A percentile compares a stretch with the other conserved stretches of the same genome.
Conservation (phyloP, 2,797 vertebrate genomes). For the Corythornis leucogaster region DNA sequence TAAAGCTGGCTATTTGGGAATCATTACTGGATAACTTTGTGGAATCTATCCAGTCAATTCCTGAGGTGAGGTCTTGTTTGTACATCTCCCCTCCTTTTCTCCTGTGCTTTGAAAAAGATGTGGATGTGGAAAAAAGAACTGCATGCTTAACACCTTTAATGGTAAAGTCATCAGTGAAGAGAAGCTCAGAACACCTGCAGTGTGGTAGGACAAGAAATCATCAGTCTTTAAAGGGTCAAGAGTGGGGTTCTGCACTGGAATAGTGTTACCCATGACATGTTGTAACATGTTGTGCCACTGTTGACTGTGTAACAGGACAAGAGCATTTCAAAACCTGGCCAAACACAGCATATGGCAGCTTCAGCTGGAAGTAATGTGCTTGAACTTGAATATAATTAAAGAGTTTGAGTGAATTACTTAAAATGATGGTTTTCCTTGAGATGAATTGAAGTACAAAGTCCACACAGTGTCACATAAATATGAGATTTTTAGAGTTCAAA, state of each 20-base stretch:
- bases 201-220: neutral
- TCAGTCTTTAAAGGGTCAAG: neutral
- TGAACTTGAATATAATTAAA: neutral
- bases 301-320: neutral
- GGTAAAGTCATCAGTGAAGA: neutral
- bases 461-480: neutral
- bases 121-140: neutral
- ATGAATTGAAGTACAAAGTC: neutral
- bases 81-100: neutral
- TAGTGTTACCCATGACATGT: neutral
- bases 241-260: neutral
- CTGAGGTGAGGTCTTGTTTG: slow-evolving; percentile 84
- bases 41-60: slow-evolving; percentile 97
- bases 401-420: neutral
- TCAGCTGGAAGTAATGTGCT: neutral
- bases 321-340: neutral
- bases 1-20: slow-evolving; percentile 98
- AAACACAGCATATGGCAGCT: neutral
- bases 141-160: neutral
- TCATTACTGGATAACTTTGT: slow-evolving; percentile 93
- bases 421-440: neutral
- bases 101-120: neutral
- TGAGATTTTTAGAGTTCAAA: neutral
- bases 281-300: neutral
- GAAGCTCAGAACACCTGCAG: neutral